Evolutionary conservation across 35 echinoderm and acorn worm species (phyloP).

Genomic region (Strongylocentrotus purpuratus): DNA sequence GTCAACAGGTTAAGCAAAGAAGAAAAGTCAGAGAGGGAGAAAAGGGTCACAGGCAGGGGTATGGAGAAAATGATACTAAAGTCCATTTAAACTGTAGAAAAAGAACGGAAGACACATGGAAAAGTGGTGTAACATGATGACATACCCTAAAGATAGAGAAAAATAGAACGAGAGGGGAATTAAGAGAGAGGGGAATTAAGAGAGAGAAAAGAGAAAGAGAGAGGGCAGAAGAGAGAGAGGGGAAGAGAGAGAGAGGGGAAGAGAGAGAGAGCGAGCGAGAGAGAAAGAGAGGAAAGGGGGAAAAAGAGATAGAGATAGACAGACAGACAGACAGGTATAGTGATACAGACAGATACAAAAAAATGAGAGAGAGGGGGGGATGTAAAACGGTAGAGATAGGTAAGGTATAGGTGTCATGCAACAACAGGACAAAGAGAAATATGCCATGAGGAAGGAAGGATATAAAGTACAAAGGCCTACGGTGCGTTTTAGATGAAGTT

Average conservation of each 20-base stretch:
- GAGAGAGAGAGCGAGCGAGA: not conserved
- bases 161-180: not conserved
- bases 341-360: not conserved
- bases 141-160: not conserved
- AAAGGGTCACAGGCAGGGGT: too few species aligned
- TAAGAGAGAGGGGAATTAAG: not conserved
- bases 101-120: not conserved
- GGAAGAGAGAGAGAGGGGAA: not conserved
- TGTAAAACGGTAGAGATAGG: not conserved
- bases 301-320: not conserved
- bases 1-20: not conserved
- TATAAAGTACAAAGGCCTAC: conserved; percentile 4
- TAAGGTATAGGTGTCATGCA: not conserved
- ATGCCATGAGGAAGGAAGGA: not conserved
- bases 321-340: not conserved
- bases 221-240: not conserved
- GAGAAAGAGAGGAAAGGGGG: not conserved
- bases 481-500: not conserved
- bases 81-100: not conserved
- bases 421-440: not conserved
- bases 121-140: not conserved
- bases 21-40: not conserved
- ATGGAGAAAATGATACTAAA: not conserved
- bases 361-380: not conserved
- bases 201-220: not conserved